phyloP scores from a whole-genome alignment of 2,888 invertebrate species.

The Deilephila porcellus region DNA sequence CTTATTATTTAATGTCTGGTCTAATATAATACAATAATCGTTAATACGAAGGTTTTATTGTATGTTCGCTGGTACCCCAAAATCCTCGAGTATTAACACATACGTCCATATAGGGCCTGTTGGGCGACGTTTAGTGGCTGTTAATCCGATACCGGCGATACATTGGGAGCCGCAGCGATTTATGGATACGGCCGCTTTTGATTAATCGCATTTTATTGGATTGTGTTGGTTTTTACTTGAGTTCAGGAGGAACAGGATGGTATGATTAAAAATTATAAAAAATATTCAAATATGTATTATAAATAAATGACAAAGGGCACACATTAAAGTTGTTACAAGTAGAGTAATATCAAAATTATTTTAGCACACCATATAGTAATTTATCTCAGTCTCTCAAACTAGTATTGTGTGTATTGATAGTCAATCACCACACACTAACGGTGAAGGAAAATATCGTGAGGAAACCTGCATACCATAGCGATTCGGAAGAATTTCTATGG shows the following conservation, averaged over 20 bases:
- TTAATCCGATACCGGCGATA: conserved; percentile 65
- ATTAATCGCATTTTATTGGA: conserved; percentile 31
- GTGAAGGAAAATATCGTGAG: not conserved
- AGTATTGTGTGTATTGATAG: no score
- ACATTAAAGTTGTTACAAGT: no score
- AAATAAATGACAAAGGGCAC: no score
- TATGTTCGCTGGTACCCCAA: conserved; percentile 32
- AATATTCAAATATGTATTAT: no score
- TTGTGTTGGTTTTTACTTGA: conserved; percentile 20
- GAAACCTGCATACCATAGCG: not conserved
- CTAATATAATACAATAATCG: not conserved
- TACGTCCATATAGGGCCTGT: conserved; percentile 30
- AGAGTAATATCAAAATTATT: no score
- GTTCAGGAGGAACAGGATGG: not conserved
- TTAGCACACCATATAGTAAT: no score
- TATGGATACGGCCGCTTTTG: conserved; percentile 35
- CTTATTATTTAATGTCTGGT: no score
- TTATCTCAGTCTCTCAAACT: no score
- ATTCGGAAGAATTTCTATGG: no score
- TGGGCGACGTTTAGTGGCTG: conserved; percentile 53
- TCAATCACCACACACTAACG: not conserved
- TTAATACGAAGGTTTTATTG: not conserved
- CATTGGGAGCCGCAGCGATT: conserved; percentile 60
- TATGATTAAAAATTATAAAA: not conserved
- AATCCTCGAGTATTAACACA: conserved; percentile 37